Conservation (phyloP, 2,113 vertebrate genomes). For the Chloropsis hardwickii region DNA sequence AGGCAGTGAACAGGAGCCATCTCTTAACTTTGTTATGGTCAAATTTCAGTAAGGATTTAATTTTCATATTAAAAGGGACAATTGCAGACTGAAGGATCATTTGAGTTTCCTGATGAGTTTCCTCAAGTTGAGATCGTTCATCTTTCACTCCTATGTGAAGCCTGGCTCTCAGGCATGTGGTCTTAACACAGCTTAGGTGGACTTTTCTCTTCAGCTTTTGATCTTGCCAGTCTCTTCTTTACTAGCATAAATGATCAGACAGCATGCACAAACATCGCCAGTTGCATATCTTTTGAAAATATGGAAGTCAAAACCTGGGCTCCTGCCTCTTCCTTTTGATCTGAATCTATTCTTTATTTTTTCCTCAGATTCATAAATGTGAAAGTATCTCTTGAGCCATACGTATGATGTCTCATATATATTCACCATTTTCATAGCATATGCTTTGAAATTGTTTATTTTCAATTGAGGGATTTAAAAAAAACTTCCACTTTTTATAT, state of each 20-base stretch:
- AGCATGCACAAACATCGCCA: slow-evolving; percentile 35
- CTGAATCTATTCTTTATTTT: background rate
- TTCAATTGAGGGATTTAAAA: background rate
- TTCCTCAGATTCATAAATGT: background rate
- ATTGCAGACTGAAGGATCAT: background rate
- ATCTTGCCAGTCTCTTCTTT: slow-evolving; percentile 16
- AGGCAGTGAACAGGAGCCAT: background rate
- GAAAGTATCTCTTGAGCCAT: background rate
- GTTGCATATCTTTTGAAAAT: slow-evolving; percentile 17
- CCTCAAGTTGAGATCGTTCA: slow-evolving; percentile 14
- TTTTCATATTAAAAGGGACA: background rate
- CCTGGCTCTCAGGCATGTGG: background rate
- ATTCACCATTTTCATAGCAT: background rate
- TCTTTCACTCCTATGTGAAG: background rate
- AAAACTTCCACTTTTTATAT: background rate
- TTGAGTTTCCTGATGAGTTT: background rate
- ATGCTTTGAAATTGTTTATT: background rate
- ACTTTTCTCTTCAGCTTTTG: slow-evolving; percentile 40
- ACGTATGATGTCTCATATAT: background rate
- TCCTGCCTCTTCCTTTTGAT: slow-evolving; percentile 26
- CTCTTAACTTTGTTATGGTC: background rate
- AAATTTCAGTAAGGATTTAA: background rate
- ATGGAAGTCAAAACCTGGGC: background rate
- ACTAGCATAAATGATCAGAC: slow-evolving; percentile 45
- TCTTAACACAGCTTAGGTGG: slow-evolving; percentile 29